Percentiles rank a stretch among this genome's conserved stretches.
Evolutionary conservation across 2,113 vertebrate species (phyloP).

Genomic region (Heterotis niloticus): DNA sequence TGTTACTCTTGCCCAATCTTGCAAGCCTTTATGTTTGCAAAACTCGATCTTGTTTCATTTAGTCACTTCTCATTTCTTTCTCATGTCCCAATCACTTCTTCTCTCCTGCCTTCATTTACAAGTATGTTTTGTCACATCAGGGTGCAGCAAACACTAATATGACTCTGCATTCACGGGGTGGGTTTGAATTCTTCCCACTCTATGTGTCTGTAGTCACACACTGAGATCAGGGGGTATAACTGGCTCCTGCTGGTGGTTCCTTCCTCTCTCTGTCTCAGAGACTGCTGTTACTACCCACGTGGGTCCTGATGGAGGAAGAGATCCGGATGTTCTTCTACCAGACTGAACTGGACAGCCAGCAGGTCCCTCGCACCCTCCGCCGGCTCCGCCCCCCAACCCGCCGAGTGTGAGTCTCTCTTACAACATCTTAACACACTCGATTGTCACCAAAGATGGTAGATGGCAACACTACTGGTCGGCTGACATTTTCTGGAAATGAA

Average conservation of each 20-base stretch:
- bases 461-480: too few species aligned
- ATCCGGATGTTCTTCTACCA: slow-evolving; percentile 92
- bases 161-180: neutral
- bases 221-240: neutral
- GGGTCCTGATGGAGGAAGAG: slow-evolving; percentile 79
- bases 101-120: neutral
- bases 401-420: slow-evolving; percentile 56
- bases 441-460: too few species aligned
- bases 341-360: slow-evolving; percentile 70
- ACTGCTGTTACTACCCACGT: slow-evolving; percentile 76
- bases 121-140: neutral
- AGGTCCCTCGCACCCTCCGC: slow-evolving; percentile 75
- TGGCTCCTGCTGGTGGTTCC: neutral
- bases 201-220: neutral
- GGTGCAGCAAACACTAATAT: neutral
- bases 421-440: too few species aligned
- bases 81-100: slow-evolving; percentile 7
- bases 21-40: neutral
- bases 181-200: neutral
- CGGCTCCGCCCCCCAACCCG: slow-evolving; percentile 80
- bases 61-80: slow-evolving; percentile 50
- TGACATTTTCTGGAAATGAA: too few species aligned
- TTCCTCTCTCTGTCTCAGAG: slow-evolving; percentile 40
- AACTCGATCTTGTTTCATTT: slow-evolving; percentile 44
- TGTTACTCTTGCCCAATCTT: neutral